Evolutionary conservation across 2,797 vertebrate species (phyloP).

Genomic region (Myripristis jacobus): DNA sequence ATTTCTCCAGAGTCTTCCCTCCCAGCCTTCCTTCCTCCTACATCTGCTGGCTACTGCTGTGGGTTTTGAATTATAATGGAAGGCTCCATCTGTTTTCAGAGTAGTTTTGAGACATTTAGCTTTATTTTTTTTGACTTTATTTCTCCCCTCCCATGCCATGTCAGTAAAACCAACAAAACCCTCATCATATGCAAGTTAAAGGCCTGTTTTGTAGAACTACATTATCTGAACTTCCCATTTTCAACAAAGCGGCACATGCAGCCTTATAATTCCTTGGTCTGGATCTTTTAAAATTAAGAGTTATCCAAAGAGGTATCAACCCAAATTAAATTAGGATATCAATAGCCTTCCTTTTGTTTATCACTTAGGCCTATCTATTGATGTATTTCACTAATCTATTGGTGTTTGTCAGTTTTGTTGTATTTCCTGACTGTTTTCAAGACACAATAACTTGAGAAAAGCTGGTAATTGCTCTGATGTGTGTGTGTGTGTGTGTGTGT

Average conservation of each 20-base stretch:
- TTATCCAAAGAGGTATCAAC: slow-evolving; percentile 12
- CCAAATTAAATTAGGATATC: slow-evolving; percentile 40
- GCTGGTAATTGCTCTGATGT: slow-evolving; percentile 29
- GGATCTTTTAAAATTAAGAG: not conserved
- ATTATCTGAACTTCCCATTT: no score
- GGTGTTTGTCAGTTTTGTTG: slow-evolving; percentile 36
- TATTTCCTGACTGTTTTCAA: slow-evolving; percentile 40
- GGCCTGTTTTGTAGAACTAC: no score
- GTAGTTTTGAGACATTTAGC: slow-evolving; percentile 35
- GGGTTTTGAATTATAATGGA: slow-evolving; percentile 64
- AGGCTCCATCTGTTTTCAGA: slow-evolving; percentile 69
- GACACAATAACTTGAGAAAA: slow-evolving; percentile 39
- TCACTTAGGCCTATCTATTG: slow-evolving; percentile 36
- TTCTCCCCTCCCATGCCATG: slow-evolving; percentile 1
- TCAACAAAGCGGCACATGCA: no score
- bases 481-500: slow-evolving; percentile 33
- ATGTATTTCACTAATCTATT: slow-evolving; percentile 47
- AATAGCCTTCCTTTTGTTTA: slow-evolving; percentile 12
- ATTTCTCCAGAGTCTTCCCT: slow-evolving; percentile 66
- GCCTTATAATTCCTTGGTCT: no score
- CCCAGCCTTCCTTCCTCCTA: slow-evolving; percentile 60
- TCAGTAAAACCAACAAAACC: slow-evolving; percentile 25
- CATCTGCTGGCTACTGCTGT: slow-evolving; percentile 76
- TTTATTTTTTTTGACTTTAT: not conserved
- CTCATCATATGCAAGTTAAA: slow-evolving; percentile 3